Conservation (phyloP, 2,888 invertebrate species). For the Lithophane ornitopus region DNA sequence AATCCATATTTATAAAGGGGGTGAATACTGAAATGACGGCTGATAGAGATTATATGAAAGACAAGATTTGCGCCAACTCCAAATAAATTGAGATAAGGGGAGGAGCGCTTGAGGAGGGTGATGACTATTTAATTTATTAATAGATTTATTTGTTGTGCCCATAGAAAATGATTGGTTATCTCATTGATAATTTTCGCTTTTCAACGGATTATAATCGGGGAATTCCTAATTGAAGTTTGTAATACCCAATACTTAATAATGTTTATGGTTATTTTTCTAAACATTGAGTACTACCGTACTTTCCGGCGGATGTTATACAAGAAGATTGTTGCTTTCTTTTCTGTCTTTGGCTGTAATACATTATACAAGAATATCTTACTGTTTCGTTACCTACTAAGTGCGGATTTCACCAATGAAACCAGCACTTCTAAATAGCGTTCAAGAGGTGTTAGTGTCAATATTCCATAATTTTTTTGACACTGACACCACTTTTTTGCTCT, state of each 20-base stretch:
- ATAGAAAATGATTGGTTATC: slow-evolving; percentile 31
- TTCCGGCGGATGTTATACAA: background rate
- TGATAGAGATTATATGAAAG: background rate
- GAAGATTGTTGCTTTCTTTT: background rate
- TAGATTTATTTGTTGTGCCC: slow-evolving; percentile 13
- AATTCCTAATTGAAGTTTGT: slow-evolving; percentile 29
- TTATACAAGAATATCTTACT: slow-evolving; percentile 10
- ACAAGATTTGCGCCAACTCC: background rate
- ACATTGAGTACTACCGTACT: background rate
- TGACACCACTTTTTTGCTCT: too few relatives aligned
- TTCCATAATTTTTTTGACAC: too few relatives aligned
- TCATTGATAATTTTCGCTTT: slow-evolving; percentile 28
- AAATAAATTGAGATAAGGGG: background rate
- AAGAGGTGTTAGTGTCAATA: too few relatives aligned
- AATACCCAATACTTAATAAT: slow-evolving; percentile 14
- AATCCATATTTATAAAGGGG: background rate
- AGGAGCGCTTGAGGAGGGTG: background rate
- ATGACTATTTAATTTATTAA: background rate
- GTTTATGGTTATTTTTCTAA: slow-evolving; percentile 27
- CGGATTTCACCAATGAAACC: too few relatives aligned
- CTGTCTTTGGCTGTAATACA: background rate
- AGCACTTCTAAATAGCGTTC: too few relatives aligned
- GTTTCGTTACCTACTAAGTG: background rate
- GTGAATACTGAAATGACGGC: background rate
- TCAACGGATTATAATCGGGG: slow-evolving; percentile 23